Conservation (phyloP, 1,140 invertebrate species). For the Drosophila pectinifera region DNA sequence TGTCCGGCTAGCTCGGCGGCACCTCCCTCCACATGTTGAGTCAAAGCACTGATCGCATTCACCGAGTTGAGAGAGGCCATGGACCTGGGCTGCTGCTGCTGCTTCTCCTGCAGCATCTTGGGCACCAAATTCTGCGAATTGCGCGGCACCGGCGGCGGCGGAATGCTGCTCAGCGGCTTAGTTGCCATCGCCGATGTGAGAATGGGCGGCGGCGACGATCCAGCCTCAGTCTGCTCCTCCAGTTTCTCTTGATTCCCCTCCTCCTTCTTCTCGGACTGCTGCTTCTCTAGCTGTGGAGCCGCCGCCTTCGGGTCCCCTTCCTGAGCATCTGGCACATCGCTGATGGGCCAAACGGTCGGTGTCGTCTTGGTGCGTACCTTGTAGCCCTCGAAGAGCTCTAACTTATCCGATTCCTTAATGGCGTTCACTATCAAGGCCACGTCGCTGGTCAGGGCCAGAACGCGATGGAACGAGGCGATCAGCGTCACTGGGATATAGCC, state of each 20-base stretch:
- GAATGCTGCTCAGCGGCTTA: slow-evolving; percentile 87
- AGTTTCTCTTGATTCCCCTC: slow-evolving; percentile 11
- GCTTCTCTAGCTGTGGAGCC: not conserved
- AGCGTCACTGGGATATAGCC: slow-evolving; percentile 96
- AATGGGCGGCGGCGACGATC: slow-evolving; percentile 68
- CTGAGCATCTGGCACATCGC: slow-evolving; percentile 85
- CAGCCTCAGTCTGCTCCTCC: slow-evolving; percentile 61
- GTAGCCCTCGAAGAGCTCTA: slow-evolving; percentile 92
- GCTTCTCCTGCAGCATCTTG: slow-evolving; percentile 68
- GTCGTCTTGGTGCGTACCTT: slow-evolving; percentile 93
- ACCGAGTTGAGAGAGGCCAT: slow-evolving; percentile 62
- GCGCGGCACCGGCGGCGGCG: slow-evolving; percentile 89
- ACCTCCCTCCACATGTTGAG: slow-evolving; percentile 85
- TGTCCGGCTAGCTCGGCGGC: slow-evolving; percentile 77
- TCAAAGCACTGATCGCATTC: slow-evolving; percentile 74
- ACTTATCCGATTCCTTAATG: slow-evolving; percentile 91
- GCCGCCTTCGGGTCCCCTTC: slow-evolving; percentile 11
- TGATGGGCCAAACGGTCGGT: slow-evolving; percentile 94
- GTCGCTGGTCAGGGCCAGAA: slow-evolving; percentile 94
- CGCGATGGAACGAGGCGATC: slow-evolving; percentile 98
- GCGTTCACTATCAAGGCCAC: slow-evolving; percentile 92
- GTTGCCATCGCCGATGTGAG: slow-evolving; percentile 86
- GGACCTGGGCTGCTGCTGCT: slow-evolving; percentile 37
- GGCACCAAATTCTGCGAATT: slow-evolving; percentile 75
- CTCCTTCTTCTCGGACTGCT: slow-evolving; percentile 11